Conservation (phyloP, 2,888 invertebrate species). For the Lypha dubia region DNA sequence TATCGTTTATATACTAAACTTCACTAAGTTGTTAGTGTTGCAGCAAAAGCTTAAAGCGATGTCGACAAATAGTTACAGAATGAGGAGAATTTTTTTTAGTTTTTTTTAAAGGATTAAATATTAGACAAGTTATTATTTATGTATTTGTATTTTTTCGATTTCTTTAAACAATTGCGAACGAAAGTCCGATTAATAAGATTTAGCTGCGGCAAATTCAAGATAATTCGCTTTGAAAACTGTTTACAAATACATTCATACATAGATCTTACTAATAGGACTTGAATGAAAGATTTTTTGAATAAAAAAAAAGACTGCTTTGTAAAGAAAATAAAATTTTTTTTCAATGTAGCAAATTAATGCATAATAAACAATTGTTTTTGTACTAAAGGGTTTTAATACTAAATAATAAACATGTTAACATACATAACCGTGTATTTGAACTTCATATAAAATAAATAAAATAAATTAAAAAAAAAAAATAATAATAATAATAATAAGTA, state of each 20-base stretch:
- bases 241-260: no score
- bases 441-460: slow-evolving; percentile 20
- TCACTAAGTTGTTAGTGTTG: no score
- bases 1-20: no score
- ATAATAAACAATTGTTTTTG: slow-evolving; percentile 49
- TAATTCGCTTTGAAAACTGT: no score
- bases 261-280: no score
- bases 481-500: no score
- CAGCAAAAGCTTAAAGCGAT: no score
- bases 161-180: not conserved
- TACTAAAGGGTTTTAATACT: slow-evolving; percentile 64
- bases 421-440: slow-evolving; percentile 23
- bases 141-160: not conserved
- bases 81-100: not conserved
- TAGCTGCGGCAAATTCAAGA: no score
- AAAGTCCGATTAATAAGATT: no score
- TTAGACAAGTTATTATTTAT: slow-evolving; percentile 1
- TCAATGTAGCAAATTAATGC: slow-evolving; percentile 13
- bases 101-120: not conserved
- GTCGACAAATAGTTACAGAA: no score
- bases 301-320: slow-evolving; percentile 32
- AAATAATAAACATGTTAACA: slow-evolving; percentile 45
- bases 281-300: slow-evolving; percentile 5
- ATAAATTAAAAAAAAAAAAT: slow-evolving; percentile 7
- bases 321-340: not conserved